Conservation (phyloP, 2,888 invertebrate species). For the Icerya purchasi region DNA sequence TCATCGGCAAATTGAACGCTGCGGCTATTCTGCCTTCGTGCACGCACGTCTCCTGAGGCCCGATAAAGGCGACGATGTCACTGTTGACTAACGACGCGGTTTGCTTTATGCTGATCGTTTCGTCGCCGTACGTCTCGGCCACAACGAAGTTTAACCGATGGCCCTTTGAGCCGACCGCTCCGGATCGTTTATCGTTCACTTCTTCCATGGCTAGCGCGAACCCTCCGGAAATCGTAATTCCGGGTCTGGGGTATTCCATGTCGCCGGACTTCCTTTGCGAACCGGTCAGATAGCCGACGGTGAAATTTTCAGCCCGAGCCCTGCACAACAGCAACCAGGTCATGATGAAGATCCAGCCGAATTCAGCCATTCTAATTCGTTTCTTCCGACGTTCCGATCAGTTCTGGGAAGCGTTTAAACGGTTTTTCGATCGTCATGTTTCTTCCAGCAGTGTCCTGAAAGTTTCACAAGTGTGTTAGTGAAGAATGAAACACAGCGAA, state of each 20-base stretch:
- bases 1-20: constrained; percentile 84
- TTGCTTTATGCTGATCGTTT: constrained; percentile 61
- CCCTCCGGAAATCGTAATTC: constrained; percentile 52
- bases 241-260: constrained; percentile 56
- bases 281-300: constrained; percentile 65
- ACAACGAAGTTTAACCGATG: constrained; percentile 26
- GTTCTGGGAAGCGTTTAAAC: no score
- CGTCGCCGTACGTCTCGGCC: constrained; percentile 78
- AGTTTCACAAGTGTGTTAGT: no score
- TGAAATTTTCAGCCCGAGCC: constrained; percentile 30
- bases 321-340: not conserved
- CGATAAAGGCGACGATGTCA: constrained; percentile 71
- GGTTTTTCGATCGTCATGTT: no score
- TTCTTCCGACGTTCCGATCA: no score
- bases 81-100: constrained; percentile 65
- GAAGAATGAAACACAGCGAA: no score
- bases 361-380: no score
- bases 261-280: constrained; percentile 57
- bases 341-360: not conserved
- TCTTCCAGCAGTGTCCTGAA: no score
- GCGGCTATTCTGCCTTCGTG: constrained; percentile 86
- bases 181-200: constrained; percentile 27
- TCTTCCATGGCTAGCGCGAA: constrained; percentile 69
- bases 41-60: constrained; percentile 73
- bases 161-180: constrained; percentile 15